Percentiles rank a stretch among this genome's conserved stretches.
Evolutionary conservation across 1,140 invertebrate species (phyloP).

Genomic region (Cotesia vestalis): DNA sequence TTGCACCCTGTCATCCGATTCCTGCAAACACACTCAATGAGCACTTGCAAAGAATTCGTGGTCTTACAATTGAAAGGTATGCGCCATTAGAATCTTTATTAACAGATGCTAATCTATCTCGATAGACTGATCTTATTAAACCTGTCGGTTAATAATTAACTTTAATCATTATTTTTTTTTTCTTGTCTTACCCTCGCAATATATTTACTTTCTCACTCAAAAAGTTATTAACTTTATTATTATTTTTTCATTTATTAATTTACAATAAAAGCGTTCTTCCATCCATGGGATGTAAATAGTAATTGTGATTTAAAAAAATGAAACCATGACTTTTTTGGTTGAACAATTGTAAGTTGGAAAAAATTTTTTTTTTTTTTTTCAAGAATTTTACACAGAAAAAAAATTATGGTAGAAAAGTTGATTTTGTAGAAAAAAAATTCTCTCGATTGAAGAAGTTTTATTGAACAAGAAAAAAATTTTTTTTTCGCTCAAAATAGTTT

Average conservation of each 20-base stretch:
- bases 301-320: neutral
- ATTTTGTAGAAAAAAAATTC: too few relatives aligned
- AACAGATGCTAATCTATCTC: slow-evolving; percentile 57
- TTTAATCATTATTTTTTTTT: slow-evolving; percentile 26
- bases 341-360: neutral
- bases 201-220: slow-evolving; percentile 18
- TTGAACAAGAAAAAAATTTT: too few relatives aligned
- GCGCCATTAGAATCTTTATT: slow-evolving; percentile 55
- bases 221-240: neutral
- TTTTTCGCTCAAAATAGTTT: too few relatives aligned
- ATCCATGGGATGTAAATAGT: slow-evolving; percentile 21
- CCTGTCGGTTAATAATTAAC: neutral
- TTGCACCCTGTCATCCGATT: slow-evolving; percentile 57
- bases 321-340: neutral
- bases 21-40: slow-evolving; percentile 54
- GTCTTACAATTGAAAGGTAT: slow-evolving; percentile 52
- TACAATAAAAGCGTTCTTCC: slow-evolving; percentile 3
- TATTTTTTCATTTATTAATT: slow-evolving; percentile 7
- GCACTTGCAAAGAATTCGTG: slow-evolving; percentile 55
- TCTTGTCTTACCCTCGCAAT: slow-evolving; percentile 30
- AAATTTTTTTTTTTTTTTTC: too few relatives aligned
- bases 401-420: too few relatives aligned
- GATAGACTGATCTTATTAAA: slow-evolving; percentile 47
- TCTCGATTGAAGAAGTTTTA: too few relatives aligned
- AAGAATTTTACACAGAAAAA: too few relatives aligned